These are phyloP conservation scores for Bujurquina vittata DNA, from an alignment of 2,113 vertebrate genomes.

Conservation along the genomic window DNA sequence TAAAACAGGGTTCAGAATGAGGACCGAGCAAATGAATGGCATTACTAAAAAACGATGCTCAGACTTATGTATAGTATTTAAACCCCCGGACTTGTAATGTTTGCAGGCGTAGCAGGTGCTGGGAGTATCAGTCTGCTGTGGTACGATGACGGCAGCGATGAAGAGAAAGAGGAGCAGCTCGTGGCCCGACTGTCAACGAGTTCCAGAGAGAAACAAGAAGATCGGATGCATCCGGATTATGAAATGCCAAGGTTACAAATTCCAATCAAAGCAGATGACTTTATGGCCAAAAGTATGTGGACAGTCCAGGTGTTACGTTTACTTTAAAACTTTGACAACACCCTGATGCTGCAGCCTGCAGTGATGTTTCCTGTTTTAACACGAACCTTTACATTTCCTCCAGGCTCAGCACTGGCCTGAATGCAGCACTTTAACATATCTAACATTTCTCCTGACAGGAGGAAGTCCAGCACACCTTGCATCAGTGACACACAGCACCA, in stretches of 20 bases:
- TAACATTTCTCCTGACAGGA: neutral
- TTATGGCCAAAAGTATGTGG: neutral
- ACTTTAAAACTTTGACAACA: neutral
- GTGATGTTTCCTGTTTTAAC: neutral
- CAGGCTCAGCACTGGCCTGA: neutral
- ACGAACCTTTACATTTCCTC: neutral
- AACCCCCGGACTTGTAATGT: neutral
- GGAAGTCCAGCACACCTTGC: neutral
- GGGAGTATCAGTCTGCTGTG: neutral
- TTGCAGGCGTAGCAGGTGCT: neutral
- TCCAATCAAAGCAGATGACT: neutral
- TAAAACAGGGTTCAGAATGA: too few relatives aligned
- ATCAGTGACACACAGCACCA: neutral
- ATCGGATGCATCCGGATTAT: neutral
- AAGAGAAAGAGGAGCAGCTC: neutral
- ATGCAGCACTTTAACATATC: neutral
- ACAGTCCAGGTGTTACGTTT: neutral
- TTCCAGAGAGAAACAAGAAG: neutral
- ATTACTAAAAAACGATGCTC: neutral
- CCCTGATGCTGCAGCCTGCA: neutral
- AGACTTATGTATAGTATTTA: neutral
- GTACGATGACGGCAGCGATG: neutral
- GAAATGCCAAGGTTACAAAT: conserved; percentile 2
- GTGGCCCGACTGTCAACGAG: neutral
- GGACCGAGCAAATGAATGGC: neutral